Evolutionary conservation across 2,797 vertebrate genomes (phyloP).

Genomic region (Chanos chanos): DNA sequence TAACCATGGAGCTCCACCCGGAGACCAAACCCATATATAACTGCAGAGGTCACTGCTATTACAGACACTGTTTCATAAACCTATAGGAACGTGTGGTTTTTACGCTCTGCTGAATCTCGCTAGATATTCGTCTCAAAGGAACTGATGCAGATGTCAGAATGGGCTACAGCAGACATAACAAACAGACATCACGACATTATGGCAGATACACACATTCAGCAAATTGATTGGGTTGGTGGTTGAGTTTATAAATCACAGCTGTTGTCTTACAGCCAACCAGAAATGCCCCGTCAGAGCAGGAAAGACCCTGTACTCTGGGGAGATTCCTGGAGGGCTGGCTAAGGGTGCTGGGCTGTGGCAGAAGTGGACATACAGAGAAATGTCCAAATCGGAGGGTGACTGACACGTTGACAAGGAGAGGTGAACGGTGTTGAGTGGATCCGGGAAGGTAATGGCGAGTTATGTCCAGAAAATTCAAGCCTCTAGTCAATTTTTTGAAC

Average conservation of each 20-base stretch:
- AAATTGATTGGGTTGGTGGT: constrained; percentile 36
- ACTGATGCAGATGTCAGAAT: constrained; percentile 35
- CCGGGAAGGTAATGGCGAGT: too few species aligned
- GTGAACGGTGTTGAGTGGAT: too few species aligned
- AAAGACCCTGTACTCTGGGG: constrained; percentile 39
- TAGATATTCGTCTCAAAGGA: too few species aligned
- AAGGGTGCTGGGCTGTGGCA: constrained; percentile 41
- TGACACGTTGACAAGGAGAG: constrained; percentile 36
- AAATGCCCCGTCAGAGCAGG: constrained; percentile 39
- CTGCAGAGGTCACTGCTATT: too few species aligned
- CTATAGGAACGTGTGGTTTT: too few species aligned
- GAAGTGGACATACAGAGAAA: constrained; percentile 37
- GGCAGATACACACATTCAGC: constrained; percentile 39
- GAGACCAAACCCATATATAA: too few species aligned
- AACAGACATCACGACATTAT: constrained; percentile 27
- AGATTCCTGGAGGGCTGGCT: constrained; percentile 47
- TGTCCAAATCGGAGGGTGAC: neutral
- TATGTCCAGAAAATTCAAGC: too few species aligned
- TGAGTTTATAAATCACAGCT: constrained; percentile 35
- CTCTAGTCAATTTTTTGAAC: too few species aligned
- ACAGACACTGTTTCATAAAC: too few species aligned
- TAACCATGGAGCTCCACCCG: too few species aligned
- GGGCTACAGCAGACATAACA: constrained; percentile 50
- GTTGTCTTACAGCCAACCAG: constrained; percentile 35
- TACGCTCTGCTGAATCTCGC: too few species aligned